Evolutionary conservation across 2,113 vertebrate species (phyloP).

Genomic region (Sapajus apella): DNA sequence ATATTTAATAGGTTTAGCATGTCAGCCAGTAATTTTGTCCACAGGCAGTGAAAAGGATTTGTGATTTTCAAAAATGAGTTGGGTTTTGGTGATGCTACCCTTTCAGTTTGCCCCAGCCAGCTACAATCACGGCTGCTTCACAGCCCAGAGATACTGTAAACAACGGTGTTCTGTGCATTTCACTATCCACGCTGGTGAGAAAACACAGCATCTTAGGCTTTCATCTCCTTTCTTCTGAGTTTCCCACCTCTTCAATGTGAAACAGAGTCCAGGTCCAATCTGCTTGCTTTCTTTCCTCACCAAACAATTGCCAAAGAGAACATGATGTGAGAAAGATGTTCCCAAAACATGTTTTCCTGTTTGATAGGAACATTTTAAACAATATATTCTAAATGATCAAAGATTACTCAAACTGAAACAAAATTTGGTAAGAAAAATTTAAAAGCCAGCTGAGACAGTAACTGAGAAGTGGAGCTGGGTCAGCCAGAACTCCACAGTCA

Average conservation of each 20-base stretch:
- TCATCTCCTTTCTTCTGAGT: background rate
- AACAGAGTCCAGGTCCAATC: background rate
- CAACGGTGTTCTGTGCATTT: background rate
- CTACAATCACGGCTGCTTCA: background rate
- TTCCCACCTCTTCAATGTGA: background rate
- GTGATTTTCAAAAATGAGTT: background rate
- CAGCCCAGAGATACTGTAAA: background rate
- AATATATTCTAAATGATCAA: background rate
- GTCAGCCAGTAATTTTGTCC: slow-evolving; percentile 60
- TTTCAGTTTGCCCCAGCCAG: background rate
- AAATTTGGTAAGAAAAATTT: background rate
- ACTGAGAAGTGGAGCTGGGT: background rate
- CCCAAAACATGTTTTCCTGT: background rate
- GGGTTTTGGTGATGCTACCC: slow-evolving; percentile 28
- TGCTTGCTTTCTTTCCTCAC: background rate
- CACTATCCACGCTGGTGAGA: accelerated
- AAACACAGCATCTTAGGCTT: background rate
- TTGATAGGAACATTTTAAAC: background rate
- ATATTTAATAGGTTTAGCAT: slow-evolving; percentile 74
- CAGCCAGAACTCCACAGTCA: background rate
- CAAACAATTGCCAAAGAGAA: background rate
- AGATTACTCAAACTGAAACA: background rate
- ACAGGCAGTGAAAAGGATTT: slow-evolving; percentile 52
- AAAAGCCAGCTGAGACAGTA: background rate
- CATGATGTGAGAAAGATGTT: background rate